Base-by-base conservation (phyloP, 2,797 vertebrate genomes). In the Aplochiton taeniatus region DNA sequence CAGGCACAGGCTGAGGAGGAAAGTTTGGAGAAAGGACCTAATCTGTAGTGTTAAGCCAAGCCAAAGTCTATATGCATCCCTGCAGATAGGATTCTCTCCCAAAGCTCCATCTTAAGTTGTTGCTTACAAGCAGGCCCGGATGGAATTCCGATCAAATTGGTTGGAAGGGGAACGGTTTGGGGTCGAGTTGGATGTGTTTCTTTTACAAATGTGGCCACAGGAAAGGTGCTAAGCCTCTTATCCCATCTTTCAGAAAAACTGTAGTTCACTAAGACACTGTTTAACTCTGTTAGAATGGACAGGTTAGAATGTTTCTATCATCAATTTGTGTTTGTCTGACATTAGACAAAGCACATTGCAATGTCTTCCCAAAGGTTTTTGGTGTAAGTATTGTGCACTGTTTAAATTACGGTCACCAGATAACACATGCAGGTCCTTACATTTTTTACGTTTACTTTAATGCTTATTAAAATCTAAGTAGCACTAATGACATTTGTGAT, bases 401-500 rank as follows among this genome's bases (percentile, higher is more conserved):
- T 85, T 69, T 82, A 84, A 74, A 77, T 78, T 66, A 61, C 68
- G 72, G 79, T 72, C 72, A 74, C 78, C 62, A 61, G 52, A 44
- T 91, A 92, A 91, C 86, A 69, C 61, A 53, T 79, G 76, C 66
- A 83, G 85, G 81, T 80, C 86, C 80, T 86, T 87, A 85, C 69
- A 46, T 70, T 74, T 79, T 78, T 78, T 78, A 78, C 83, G 11
- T 88, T 87, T 63, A 55, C 84, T 85, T 87, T 83, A 84, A 87
- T 78, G 83, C 82, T 86, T 84, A 71, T 80, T 58, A 73, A 86
- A 80, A 85, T 75, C 73, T 44, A 60, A 79, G 76, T 68, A 6
- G 74, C 58, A 62, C 85, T 89, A 89, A 91, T 69, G 2, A 63
- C 64, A 69, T 67, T 73, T 76, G 76, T 80, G 80, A 80, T 85